Evolutionary conservation across 2,797 vertebrate species (phyloP).

Genomic region (Psittacula derbiana): DNA sequence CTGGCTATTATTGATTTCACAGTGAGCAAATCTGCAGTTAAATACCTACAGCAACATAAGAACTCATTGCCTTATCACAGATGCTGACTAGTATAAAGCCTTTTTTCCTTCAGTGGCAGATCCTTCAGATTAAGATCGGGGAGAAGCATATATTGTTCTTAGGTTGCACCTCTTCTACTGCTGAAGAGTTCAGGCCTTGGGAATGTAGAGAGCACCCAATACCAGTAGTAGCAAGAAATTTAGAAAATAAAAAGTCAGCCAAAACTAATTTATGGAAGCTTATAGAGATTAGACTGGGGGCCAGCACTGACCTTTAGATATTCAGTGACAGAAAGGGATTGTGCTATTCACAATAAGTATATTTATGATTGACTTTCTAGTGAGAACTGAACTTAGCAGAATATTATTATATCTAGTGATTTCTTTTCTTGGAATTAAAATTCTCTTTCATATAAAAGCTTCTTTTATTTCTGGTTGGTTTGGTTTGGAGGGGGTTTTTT

Average conservation of each 20-base stretch:
- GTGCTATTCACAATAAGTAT: slow-evolving; percentile 1
- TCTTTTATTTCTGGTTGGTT: background rate
- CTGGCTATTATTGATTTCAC: background rate
- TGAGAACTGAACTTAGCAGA: background rate
- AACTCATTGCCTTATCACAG: background rate
- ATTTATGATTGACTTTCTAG: background rate
- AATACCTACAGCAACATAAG: background rate
- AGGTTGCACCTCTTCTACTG: background rate
- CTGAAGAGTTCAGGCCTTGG: background rate
- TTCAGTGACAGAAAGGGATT: background rate
- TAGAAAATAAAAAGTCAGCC: background rate
- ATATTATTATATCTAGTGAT: background rate
- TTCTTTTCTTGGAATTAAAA: background rate
- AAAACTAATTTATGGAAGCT: background rate
- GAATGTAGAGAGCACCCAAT: background rate
- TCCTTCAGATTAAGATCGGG: background rate
- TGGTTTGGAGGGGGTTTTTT: too few relatives aligned
- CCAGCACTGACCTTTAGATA: background rate
- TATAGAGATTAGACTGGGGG: background rate
- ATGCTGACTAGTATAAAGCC: background rate
- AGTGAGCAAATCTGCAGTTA: background rate
- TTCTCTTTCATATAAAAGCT: background rate
- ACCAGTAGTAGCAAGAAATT: background rate
- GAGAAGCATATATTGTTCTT: background rate
- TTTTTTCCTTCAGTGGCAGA: background rate